phyloP scores from a whole-genome alignment of 2,113 vertebrate genomes.

The Kryptolebias marmoratus region DNA sequence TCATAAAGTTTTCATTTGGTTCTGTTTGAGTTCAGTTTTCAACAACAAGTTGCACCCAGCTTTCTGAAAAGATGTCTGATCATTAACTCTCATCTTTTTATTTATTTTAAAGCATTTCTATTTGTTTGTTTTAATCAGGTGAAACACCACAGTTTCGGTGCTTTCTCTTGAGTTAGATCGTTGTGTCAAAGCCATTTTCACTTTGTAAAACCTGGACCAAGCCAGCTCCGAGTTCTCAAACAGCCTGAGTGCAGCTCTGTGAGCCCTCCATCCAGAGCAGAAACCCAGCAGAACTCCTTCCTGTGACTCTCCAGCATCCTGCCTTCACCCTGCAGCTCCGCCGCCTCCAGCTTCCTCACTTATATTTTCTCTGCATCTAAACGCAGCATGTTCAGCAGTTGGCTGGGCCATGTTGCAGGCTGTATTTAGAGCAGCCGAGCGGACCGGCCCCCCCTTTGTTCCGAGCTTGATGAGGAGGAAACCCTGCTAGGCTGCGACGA shows the following conservation, averaged over 20 bases:
- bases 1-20: too few species aligned
- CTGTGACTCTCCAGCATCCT: slow-evolving; percentile 5
- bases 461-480: slow-evolving; percentile 75
- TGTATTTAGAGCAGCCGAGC: slow-evolving; percentile 70
- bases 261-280: not conserved
- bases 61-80: too few species aligned
- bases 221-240: not conserved
- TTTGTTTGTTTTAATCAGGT: too few species aligned
- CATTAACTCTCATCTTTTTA: too few species aligned
- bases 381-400: slow-evolving; percentile 47
- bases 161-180: too few species aligned
- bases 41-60: too few species aligned
- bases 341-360: slow-evolving; percentile 20
- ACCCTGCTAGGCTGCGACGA: slow-evolving; percentile 71
- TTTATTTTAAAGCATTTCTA: too few species aligned
- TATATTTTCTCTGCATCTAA: slow-evolving; percentile 34
- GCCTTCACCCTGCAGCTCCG: slow-evolving; percentile 5
- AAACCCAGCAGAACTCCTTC: slow-evolving; percentile 11
- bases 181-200: too few species aligned
- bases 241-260: too few species aligned
- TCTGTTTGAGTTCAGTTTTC: too few species aligned
- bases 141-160: too few species aligned
- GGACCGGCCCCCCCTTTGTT: slow-evolving; percentile 67
- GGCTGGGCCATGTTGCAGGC: slow-evolving; percentile 57
- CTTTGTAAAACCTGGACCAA: not conserved